Evolutionary conservation across 92 coral and sea anemone genomes (phyloP), one percentile per base, ranked within the genome.

Genomic region (Bergia sp.): DNA sequence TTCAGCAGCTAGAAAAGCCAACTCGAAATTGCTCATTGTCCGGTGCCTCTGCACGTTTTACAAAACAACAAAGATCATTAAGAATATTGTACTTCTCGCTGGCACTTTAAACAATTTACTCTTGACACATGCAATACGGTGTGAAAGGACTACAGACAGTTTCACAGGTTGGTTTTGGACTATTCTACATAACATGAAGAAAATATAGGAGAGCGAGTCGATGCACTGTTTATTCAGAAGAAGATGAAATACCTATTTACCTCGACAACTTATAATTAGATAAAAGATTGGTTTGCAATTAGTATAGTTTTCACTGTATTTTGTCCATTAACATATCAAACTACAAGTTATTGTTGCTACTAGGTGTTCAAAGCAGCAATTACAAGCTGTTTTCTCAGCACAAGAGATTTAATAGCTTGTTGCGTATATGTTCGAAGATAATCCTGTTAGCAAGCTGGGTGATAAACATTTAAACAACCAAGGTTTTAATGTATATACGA

Each of bases 21-120:
- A 53, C 18, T 53, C 16, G 58, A 53, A 2, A 53, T 12, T 53
- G 58, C 58, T 53, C 18, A 3, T 53, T 53, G 58, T 53, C 58
- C 58, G 16, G 10, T 53, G 16, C 18, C 58, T 53, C 58, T 53
- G 11, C 3, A 29, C 29, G 29, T 29, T 29, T 29, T 29, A 29
- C 29, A 29, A 29, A 53, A 53, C 67, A 78, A 47, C 10, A 77
- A 1, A n/a, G 57, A 23, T 74, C 16, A 40, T 78, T 78, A 23
- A 78, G 23, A 78, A 79, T 79, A 79, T 79, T 79, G 83, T 5
- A 1, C 43, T 47, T 45, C 41, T 47, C 6, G 37, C 2, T 79
- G 82, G n/a, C 83, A 79, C 67, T 79, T 79, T 50, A 49, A 49
- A 79, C 67, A 9, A 50, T 79, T 53, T 49, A 49, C 39, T 4